Base-by-base conservation (phyloP, 2,888 invertebrate genomes). In the Prenolepis imparis region DNA sequence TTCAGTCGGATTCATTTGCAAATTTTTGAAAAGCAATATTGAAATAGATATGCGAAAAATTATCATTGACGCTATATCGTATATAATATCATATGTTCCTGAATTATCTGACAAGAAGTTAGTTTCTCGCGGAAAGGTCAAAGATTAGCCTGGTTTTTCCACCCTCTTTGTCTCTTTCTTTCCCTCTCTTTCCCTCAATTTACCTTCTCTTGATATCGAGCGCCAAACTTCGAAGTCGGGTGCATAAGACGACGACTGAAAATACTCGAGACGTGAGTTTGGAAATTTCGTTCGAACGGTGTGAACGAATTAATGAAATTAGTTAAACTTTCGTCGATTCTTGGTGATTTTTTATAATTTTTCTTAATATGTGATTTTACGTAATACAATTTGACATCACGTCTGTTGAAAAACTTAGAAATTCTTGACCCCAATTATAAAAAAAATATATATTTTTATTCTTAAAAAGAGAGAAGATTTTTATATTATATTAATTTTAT, bases 201-300 rank as follows among this genome's bases (percentile, higher is more conserved):
- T 80, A 72, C 21, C 15, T 44, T 70, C 32, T 24, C 21, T 59
- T 59, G 32, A 59, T 61, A 80, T 80, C 24, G 36, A 44, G 1
- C 32, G 44, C 36, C 36, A 78, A 72, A 70, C 72, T 59, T 78
- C 3, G 3, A 61, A 77, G 44, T 59, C 8, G 32, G 21, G n/a
- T 44, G 57, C 24, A 59, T 41, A n/a, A 59, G 59, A 59, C 15
- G 1, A 15, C 12, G 28, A 24, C 18, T 41, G 39, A 18, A 52
- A 41, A 66, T 24, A 18, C 0, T 28, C n/a, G 9, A 67, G 8
- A 18, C 15, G 67, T 3, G 11, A 41, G 18, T 70, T 2, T 21
- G 8, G n/a, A 55, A 72, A 80, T 72, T 36, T 72, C n/a, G 32
- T 9, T 44, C 9, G 15, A 5, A 21, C 12, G 11, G 12, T 41